Evolutionary conservation across 2,888 invertebrate species (phyloP).

Genomic region (Lasioglossum lativentre): DNA sequence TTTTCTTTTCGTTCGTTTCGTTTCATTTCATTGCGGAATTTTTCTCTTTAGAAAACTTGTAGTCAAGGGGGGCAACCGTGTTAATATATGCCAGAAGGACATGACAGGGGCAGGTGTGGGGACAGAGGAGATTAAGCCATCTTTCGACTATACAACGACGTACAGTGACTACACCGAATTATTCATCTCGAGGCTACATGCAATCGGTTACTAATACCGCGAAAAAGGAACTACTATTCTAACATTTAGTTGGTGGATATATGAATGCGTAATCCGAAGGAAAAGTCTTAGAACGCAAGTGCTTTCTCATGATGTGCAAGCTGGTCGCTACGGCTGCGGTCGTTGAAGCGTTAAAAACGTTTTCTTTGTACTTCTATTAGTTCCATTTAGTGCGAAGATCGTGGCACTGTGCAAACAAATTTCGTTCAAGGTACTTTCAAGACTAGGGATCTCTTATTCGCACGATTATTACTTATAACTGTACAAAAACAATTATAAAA

Average conservation of each 20-base stretch:
- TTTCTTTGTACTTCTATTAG: background rate
- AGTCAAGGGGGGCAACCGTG: slow-evolving; percentile 81
- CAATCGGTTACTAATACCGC: slow-evolving; percentile 47
- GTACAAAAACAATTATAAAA: background rate
- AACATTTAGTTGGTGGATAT: slow-evolving; percentile 27
- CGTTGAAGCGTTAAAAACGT: slow-evolving; percentile 48
- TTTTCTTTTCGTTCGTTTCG: slow-evolving; percentile 2
- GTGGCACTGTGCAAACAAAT: slow-evolving; percentile 11
- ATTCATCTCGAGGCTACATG: slow-evolving; percentile 50
- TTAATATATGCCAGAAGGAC: slow-evolving; percentile 63
- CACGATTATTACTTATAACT: background rate
- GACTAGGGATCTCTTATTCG: slow-evolving; percentile 41
- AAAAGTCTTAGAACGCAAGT: slow-evolving; percentile 16
- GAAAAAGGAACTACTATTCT: slow-evolving; percentile 31
- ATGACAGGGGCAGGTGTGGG: slow-evolving; percentile 48
- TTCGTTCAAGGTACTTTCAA: slow-evolving; percentile 41
- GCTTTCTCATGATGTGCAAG: slow-evolving; percentile 10
- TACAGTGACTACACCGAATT: slow-evolving; percentile 45
- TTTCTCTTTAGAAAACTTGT: slow-evolving; percentile 80
- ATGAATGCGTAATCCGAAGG: slow-evolving; percentile 19
- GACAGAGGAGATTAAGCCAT: slow-evolving; percentile 66
- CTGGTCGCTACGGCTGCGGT: slow-evolving; percentile 24
- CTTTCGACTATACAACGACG: slow-evolving; percentile 46
- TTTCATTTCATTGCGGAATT: slow-evolving; percentile 24
- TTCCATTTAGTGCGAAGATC: background rate